Base-by-base conservation (phyloP, 2,888 invertebrate species). In the Chouioia cunea region DNA sequence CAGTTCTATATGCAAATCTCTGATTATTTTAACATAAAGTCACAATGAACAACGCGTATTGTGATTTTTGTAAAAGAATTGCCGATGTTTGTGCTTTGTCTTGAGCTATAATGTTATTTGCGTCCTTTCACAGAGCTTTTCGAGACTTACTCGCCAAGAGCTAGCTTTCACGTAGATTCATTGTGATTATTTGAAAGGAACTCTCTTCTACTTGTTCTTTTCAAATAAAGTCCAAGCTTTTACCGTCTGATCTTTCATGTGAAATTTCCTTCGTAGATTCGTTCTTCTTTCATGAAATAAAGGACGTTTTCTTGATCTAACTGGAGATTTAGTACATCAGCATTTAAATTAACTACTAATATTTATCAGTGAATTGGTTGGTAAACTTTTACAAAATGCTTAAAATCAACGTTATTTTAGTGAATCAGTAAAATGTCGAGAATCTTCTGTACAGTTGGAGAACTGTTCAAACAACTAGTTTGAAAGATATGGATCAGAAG, bases 231-330 rank as follows among this genome's bases (percentile, higher is more conserved):
- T 18, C 58, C 50, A 50, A 48, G 27, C n/a, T 47, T 64, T 46
- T 36, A 36, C 52, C 14, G 36, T 65, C 65, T 59, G 52, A 65
- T 70, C 64, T 70, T 36, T 58, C 59, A 70, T 64, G 59, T 52
- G 64, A 36, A 52, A 59, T 43, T 65, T 36, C 36, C 23, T 59
- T 59, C 22, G 15, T 14, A 20, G 22, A 36, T 48, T 10, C 23
- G 10, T 43, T 43, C 48, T 48, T 23, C 8, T 50, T 18, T 15
- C 14, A 56, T 16, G 43, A 16, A 50, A 50, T 50, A 27, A 50
- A 60, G 50, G 22, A 12, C 36, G 10, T 36, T 36, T 36, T 12
- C 10, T 6, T 36, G 36, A 36, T 36, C 36, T 36, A 2, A 36
- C 36, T 10, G 12, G 36, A 6, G 36, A 27, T 27, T 27, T 27